Evolutionary conservation across 2,797 vertebrate genomes (phyloP), one percentile per base, ranked within the genome.

Genomic region (Gallinago stenura): DNA sequence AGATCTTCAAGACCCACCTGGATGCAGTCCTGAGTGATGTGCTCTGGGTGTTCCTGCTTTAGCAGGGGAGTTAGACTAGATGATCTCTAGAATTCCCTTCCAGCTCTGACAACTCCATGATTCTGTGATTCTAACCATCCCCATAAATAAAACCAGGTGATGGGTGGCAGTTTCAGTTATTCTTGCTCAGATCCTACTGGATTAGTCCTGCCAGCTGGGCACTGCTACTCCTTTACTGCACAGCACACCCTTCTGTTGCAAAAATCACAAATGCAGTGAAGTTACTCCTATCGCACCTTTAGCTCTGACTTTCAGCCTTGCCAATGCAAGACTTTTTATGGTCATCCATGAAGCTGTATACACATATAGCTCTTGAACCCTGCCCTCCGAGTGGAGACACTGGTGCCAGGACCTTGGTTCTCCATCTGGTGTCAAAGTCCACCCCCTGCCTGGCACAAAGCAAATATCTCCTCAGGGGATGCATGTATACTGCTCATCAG

Each of bases 341-440:
- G 54, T 11, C 16, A 51, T 11, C 16, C 0, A 0, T 7, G 26
- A 39, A 69, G 31, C 48, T 71, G 7, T 9, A 8, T 6, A 24
- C 3, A 15, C 6, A 0, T 1, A 20, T 0, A 50, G 24, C 22
- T 28, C 31, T 81, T 70, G 43, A 45, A 17, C 24, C 26, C 37
- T 68, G 35, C n/a, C 41, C 31, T 83, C 48, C 54, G n/a, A 4
- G 1, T 3, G 37, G 41, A 68, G 46, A 33, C 20, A 46, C 15
- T 15, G 1, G 4, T 22, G 60, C 2, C 0, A 3, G 39, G 15
- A 53, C 58, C 39, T 77, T 26, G 60, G 7, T 35, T 94, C 68
- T 88, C 35, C 68, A 56, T 45, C 45, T 69, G 39, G 41, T 37
- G 24, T 60, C 25, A 4, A 81, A 89, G 77, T 68, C 62, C 21